Evolutionary conservation across 2,113 vertebrate genomes (phyloP), one percentile per base, ranked within the genome.

Genomic region (Leuciscus idus): DNA sequence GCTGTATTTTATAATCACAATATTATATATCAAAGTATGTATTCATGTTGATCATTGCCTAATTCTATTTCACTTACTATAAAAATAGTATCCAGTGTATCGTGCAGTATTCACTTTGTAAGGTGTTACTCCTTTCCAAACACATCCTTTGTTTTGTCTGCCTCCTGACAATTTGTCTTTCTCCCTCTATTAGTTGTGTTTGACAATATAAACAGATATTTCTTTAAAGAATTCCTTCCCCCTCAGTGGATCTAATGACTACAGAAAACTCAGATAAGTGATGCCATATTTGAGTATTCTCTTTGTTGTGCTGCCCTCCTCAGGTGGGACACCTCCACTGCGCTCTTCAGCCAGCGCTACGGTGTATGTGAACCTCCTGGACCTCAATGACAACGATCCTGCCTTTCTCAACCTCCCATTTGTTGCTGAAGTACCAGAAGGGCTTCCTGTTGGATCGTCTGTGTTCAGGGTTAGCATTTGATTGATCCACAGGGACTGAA

Each of bases 381-480:
- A 99, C 90, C 96, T 99, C 79, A 99, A 99, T 0, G 98, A 99
- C 95, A 99, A 99, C 0, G 98, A 99, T 88, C 98, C 98, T 19
- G 93, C 95, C 39, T 99, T 99, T 92, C 95, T 97, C 92, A 99
- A 99, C 89, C 94, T 99, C 77, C 98, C 98, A 17, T 98, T 95
- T 2, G 59, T 94, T 1, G 97, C 97, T 0, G 97, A 99, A 89
- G 95, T 98, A 0, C 94, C 95, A 0, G 98, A 99, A 88, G 97
- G 97, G 11, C 95, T 97, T 80, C 92, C 96, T 0, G 78, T 87
- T 0, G 95, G 96, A 26, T 93, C 96, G 43, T 97, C 97, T 0
- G 92, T 99, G 85, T 99, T 97, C 88, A 98, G 94, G 93, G 98
- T 98, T 92, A 89, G 84, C 81, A 70, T 59, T 68, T 11, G 66